Percentiles rank a stretch among this genome's conserved stretches.
These are phyloP conservation scores for Lathamus discolor DNA, from an alignment of 2,113 vertebrate species.

Conservation along the genomic window DNA sequence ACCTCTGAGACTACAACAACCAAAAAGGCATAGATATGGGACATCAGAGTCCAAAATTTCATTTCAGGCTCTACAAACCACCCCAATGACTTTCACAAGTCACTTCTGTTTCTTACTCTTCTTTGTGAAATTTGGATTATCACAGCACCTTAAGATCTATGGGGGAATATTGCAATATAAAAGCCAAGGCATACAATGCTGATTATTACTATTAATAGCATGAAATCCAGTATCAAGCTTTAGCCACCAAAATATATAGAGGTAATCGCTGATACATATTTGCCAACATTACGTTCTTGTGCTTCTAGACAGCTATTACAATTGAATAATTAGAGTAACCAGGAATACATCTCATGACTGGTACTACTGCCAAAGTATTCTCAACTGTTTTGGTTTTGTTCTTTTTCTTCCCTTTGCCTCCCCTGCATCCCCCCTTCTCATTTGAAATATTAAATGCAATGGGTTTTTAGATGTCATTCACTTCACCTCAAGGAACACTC, in stretches of 20 bases:
- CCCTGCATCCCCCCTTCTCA: rapidly evolving
- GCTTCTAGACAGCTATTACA: neutral
- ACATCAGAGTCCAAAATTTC: neutral
- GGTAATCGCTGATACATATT: neutral
- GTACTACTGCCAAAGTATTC: neutral
- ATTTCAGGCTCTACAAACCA: neutral
- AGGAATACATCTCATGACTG: neutral
- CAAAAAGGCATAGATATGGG: neutral
- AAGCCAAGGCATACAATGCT: neutral
- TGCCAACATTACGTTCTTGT: neutral
- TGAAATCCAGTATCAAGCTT: neutral
- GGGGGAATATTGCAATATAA: neutral
- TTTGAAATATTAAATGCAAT: neutral
- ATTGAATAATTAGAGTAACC: neutral
- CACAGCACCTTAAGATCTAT: neutral
- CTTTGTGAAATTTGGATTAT: neutral
- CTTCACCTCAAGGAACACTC: slow-evolving; percentile 24
- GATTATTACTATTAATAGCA: neutral
- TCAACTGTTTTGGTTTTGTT: neutral
- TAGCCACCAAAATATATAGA: neutral
- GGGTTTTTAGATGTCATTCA: neutral
- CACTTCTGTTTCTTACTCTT: neutral
- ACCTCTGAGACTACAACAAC: neutral
- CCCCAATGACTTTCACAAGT: neutral
- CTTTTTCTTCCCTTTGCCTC: neutral